Evolutionary conservation across 2,797 vertebrate species (phyloP), one percentile per base, ranked within the genome.

Genomic region (Siniperca undulata): DNA sequence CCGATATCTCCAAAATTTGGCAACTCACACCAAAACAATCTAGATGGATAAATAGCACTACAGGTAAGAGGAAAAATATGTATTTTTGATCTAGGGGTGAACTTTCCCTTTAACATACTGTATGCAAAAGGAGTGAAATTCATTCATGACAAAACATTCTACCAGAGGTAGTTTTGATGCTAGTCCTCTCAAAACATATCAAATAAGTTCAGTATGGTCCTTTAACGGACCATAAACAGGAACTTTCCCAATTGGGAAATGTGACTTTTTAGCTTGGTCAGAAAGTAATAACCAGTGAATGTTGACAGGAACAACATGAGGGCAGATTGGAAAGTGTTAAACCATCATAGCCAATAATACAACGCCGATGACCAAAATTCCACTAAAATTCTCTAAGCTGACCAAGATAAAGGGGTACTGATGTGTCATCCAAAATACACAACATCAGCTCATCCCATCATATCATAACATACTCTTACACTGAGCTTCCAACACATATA

Each of bases 291-390:
- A 92, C 82, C 84, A 87, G 82, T 56, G 70, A 91, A 80, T 70
- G 75, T 56, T 72, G 72, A 82, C 77, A 72, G 88, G 77, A 81
- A 89, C 86, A 85, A 83, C 79, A 88, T 73, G 66, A 93, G 80
- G 72, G 80, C 77, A 86, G 86, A 92, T 82, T 68, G 77, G 82
- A 88, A 59, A 83, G 83, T 55, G 87, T 86, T 84, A 77, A 91
- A 86, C 79, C 74, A 83, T 84, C 81, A 68, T 78, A 87, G 88
- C 81, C 86, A 88, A 82, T 30, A 90, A 78, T 83, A 93, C 85
- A 83, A 92, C 90, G 91, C 74, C 20, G 13, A 89, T 77, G 75
- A 91, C 62, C 88, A 87, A 81, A 84, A 80, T 68, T 86, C 83
- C 74, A 89, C 82, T 86, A 89, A 84, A 86, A 91, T 86, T 88